Evolutionary conservation across 2,113 vertebrate genomes (phyloP), one percentile per base, ranked within the genome.

Genomic region (Oncorhynchus tshawytscha): DNA sequence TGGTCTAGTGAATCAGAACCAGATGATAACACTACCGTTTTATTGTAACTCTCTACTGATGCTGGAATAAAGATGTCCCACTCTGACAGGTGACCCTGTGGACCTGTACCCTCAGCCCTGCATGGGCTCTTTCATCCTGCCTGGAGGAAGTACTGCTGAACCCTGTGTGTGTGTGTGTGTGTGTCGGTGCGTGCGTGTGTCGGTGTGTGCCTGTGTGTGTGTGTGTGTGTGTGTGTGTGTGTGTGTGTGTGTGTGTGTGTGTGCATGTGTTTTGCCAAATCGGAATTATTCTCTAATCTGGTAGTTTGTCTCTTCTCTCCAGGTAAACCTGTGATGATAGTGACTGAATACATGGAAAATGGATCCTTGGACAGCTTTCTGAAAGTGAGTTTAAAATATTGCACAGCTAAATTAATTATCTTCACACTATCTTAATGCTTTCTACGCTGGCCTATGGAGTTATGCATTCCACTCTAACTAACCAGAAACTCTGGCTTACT

Each of bases 241-340:
- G 72, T 51, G 72, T 74, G 72, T 27, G 62, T 72, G 71, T 45
- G 71, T 72, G 71, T 24, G 54, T 34, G 57, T 60, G 54, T 6
- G 27, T 62, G 71, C 22, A 6, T 62, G 71, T 62, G 71, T 39
- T n/a, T 62, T 24, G 27, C 15, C 54, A 48, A 29, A 25, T 59
- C 5, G 31, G 70, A 57, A 25, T 59, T 16, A 29, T 25, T 59
- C 48, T 59, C 13, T 22, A 25, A 27, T 49, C 57, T 57, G 31
- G 29, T 72, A 49, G 7, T 80, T 72, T 72, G 4, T 25, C 15
- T 48, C 77, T 3, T 24, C 71, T 64, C 75, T 29, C 6, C 83
- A 91, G 91, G 91, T 81, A 92, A 92, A 80, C 91, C 91, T 0
- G 91, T 92, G 77, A 92, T 92, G 91, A 92, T 92, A 9, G 91